Evolutionary conservation across 1,140 invertebrate genomes (phyloP).

Genomic region (Bathynomus jamesi): DNA sequence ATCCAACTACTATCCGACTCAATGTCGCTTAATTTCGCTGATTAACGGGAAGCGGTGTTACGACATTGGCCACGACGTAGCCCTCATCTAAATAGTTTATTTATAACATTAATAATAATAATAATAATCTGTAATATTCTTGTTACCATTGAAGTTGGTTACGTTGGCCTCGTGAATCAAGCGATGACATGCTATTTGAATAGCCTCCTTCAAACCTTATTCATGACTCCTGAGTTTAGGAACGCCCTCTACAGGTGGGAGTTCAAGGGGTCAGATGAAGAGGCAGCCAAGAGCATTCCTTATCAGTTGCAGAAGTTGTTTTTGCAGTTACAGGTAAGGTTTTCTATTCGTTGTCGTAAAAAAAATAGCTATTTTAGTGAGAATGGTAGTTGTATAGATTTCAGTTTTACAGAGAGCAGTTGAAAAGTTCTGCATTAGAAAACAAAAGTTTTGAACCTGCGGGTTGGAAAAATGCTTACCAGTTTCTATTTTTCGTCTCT

Average conservation of each 20-base stretch:
- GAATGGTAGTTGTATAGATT: not conserved
- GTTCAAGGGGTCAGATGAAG: constrained; percentile 58
- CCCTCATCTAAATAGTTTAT: not conserved
- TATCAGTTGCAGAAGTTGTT: constrained; percentile 84
- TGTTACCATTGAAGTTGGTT: constrained; percentile 46
- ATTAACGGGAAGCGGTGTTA: no score
- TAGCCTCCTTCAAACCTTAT: constrained; percentile 78
- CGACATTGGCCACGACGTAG: no score
- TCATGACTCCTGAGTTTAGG: constrained; percentile 90
- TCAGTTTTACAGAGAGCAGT: not conserved
- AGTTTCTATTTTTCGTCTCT: no score
- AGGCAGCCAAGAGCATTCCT: constrained; percentile 62
- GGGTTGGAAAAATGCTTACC: no score
- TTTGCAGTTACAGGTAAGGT: constrained; percentile 66
- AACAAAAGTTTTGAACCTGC: no score
- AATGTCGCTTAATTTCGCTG: no score
- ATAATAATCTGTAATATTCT: constrained; percentile 16
- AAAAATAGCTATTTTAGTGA: not conserved
- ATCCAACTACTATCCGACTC: no score
- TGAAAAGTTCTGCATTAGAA: no score
- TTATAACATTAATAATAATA: constrained; percentile 12
- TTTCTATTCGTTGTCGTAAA: not conserved
- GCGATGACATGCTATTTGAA: constrained; percentile 93
- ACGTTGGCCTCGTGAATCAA: constrained; percentile 84
- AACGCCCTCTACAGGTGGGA: constrained; percentile 85